These are phyloP conservation scores for Drosophila yooni DNA, from an alignment of 2,888 invertebrate species.

Conservation along the genomic window DNA sequence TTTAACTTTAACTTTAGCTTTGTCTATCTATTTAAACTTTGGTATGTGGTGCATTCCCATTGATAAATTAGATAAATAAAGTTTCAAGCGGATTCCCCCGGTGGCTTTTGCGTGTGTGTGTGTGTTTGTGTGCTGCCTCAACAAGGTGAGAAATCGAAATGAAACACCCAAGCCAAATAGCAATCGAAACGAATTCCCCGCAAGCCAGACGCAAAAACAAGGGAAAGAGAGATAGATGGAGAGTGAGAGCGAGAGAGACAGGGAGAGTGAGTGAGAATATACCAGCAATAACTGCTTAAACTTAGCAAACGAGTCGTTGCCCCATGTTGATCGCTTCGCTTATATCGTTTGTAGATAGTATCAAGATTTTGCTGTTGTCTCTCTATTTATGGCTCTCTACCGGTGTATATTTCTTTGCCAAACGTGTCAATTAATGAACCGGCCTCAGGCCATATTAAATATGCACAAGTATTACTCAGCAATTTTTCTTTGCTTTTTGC, in stretches of 20 bases:
- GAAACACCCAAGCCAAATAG: slow-evolving; percentile 39
- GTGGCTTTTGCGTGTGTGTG: slow-evolving; percentile 19
- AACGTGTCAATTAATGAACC: slow-evolving; percentile 66
- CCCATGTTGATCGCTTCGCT: slow-evolving; percentile 28
- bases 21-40: slow-evolving; percentile 15
- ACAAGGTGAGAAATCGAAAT: slow-evolving; percentile 71
- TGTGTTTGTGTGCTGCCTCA: slow-evolving; percentile 46
- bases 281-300: slow-evolving; percentile 7
- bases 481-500: slow-evolving; percentile 31
- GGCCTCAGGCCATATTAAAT: slow-evolving; percentile 56
- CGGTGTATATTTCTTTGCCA: slow-evolving; percentile 28
- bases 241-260: neutral
- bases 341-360: slow-evolving; percentile 8
- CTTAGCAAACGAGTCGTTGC: slow-evolving; percentile 41
- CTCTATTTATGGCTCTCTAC: neutral
- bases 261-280: neutral
- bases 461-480: slow-evolving; percentile 58
- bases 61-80: slow-evolving; percentile 54
- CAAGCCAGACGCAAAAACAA: neutral
- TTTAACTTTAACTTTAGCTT: slow-evolving; percentile 53
- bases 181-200: slow-evolving; percentile 49
- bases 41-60: slow-evolving; percentile 44
- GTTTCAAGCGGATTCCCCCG: slow-evolving; percentile 58
- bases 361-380: neutral
- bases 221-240: neutral